Evolutionary conservation across 2,888 invertebrate species (phyloP).

Genomic region (Callyntrura guangdongensis): DNA sequence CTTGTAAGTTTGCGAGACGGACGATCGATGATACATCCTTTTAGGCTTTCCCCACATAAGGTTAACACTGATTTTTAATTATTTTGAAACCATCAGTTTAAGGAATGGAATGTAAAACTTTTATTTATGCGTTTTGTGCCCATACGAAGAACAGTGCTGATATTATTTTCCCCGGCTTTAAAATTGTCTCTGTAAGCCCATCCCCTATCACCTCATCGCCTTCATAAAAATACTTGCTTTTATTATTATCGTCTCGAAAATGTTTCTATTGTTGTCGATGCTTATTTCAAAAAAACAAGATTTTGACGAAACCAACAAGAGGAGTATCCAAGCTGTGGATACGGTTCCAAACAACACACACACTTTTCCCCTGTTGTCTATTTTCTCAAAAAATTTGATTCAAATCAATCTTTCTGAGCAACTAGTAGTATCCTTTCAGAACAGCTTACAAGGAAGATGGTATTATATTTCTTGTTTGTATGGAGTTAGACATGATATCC

Average conservation of each 20-base stretch:
- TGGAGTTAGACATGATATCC: background rate
- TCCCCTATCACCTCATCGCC: background rate
- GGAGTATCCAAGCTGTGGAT: background rate
- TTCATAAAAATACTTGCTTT: background rate
- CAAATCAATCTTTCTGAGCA: conserved; percentile 56
- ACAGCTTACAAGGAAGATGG: background rate
- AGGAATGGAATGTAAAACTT: conserved; percentile 1
- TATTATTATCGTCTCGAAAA: conserved; percentile 11
- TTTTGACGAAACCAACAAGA: background rate
- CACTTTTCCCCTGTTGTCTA: conserved; percentile 10
- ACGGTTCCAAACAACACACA: background rate
- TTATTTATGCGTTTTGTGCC: background rate
- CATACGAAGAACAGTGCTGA: background rate
- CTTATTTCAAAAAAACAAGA: conserved; percentile 26
- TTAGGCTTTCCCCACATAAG: background rate
- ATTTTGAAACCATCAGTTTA: background rate
- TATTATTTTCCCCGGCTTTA: background rate
- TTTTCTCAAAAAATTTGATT: conserved; percentile 43
- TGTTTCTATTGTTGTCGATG: background rate
- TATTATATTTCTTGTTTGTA: background rate
- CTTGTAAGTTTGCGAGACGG: background rate
- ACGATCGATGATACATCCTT: background rate
- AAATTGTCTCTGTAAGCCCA: background rate
- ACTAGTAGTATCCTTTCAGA: background rate
- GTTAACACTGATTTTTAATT: background rate